Base-by-base conservation (phyloP, 2,888 invertebrate species). In the Megamerina dolium region DNA sequence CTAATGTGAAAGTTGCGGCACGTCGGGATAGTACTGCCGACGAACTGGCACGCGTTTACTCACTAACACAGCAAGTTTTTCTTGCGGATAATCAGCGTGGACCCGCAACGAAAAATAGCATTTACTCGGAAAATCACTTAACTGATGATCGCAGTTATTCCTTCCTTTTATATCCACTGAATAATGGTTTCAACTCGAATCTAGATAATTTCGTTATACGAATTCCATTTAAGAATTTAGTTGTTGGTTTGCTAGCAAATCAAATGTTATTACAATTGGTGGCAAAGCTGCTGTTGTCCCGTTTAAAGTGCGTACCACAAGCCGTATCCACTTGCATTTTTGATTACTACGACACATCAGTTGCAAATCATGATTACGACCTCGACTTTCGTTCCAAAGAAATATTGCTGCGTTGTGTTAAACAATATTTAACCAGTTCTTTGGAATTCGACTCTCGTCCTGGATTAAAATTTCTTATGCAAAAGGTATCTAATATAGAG, bases 1-100 rank as follows among this genome's bases (percentile, higher is more conserved):
- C 87, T 9, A 90, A 90, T 46, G 92, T 94, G 0, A 93, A 93
- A 76, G 93, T 94, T 6, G 94, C 94, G 2, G 92, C 93, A 0
- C 76, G 93, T 35, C 80, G 86, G 46, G 93, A 94, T 66, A 88
- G 88, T 60, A 85, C 87, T 2, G 76, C 85, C 10, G 83, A 85
- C 50, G 92, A 93, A 63, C 84, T 88, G 59, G 83, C 88, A 27
- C 76, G 93, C 53, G 77, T 94, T 31, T 84, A 87, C 58, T 88
- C 91, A 23, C 78, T 95, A 59, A 89, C 92, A 1, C 88, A 91
- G 58, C 94, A 94, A 80, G 90, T 90, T 35, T 80, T 82, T 57
- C 68, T 83, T n/a, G 80, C 82, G 13, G 80, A 80, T 51, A 69
- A 68, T 54, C 72, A 72, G 43, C 58, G 69, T 8, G 73, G 73